Base-by-base conservation (phyloP, 2,797 vertebrate species). In the Dallia pectoralis region DNA sequence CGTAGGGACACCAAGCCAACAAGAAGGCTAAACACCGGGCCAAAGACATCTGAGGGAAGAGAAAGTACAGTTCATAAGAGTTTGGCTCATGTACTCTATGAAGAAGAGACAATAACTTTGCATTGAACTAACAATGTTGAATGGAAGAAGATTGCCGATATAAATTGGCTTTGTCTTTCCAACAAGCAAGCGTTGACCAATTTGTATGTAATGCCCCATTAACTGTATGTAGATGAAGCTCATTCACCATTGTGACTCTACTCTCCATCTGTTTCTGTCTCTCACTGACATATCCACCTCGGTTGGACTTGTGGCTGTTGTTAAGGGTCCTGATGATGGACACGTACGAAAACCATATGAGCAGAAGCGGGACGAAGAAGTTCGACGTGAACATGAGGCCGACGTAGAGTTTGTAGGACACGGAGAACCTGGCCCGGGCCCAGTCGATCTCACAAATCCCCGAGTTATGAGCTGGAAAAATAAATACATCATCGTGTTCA, bases 1-100 rank as follows among this genome's bases (percentile, higher is more conserved):
- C 91, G 2, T 93, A 94, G 0, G 89, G 92, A 44, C 92, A 92
- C 91, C 91, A 92, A 0, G 91, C 92, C 69, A 91, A 88, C 75
- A 94, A 91, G 70, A 87, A 90, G 77, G 84, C 85, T 59, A 83
- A 90, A 68, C 87, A 87, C 76, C 91, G 82, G 71, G 92, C 88
- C 71, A 92, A 78, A 59, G 89, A 93, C 73, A 92, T 87, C 90
- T 93, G 68, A 14, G 53, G 6, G 44, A 71, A 40, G 68, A 33
- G 11, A 30, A 59, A 18, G 30, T 64, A 19, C 30, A 64, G 9
- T 14, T 9, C 14, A 44, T 9, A 44, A 11, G 40, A 44, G 40
- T n/a, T n/a, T n/a, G n/a, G n/a, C 40, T 11, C 11, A 59, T n/a
- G n/a, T 25, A 59, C 22, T 1, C 22, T 56, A n/a, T 56, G 22